Percentiles rank a stretch among this genome's conserved stretches.
Conservation (phyloP, 2,888 invertebrate species). For the Eurytoma adleriae region DNA sequence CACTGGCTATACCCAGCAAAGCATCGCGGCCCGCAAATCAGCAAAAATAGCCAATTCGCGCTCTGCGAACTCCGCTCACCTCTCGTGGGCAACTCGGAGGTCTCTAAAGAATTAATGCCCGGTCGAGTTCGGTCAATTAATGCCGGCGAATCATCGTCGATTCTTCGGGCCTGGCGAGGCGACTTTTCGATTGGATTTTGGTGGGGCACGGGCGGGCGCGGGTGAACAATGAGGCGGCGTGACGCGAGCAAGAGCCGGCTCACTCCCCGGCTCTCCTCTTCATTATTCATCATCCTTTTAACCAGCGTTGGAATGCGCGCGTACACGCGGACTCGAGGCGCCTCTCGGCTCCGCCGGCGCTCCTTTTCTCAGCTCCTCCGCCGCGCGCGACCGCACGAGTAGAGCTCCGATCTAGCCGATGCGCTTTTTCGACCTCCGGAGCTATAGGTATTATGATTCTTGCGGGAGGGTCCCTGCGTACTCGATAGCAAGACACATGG, state of each 20-base stretch:
- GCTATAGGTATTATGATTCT: neutral
- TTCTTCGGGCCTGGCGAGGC: neutral
- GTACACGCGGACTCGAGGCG: neutral
- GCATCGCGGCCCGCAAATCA: neutral
- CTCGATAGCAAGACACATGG: neutral
- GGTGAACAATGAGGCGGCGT: neutral
- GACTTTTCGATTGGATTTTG: neutral
- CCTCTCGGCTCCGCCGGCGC: neutral
- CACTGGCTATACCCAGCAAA: no score
- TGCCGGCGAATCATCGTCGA: neutral
- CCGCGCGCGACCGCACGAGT: neutral
- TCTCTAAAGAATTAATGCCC: no score
- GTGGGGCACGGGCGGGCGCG: neutral
- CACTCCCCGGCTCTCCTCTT: conserved; percentile 5
- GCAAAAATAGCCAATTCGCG: conserved; percentile 8
- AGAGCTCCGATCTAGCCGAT: conserved; percentile 1
- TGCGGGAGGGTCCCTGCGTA: neutral
- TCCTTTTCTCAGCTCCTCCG: no score
- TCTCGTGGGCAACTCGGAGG: no score
- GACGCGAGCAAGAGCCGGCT: neutral
- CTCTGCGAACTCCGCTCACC: neutral
- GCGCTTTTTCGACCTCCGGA: neutral
- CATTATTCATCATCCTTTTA: conserved; percentile 24
- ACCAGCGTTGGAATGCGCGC: conserved; percentile 11
- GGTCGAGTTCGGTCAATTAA: no score